These are phyloP conservation scores for Phyllotreta cruciferae DNA, from an alignment of 2,888 invertebrate species.

Conservation along the genomic window DNA sequence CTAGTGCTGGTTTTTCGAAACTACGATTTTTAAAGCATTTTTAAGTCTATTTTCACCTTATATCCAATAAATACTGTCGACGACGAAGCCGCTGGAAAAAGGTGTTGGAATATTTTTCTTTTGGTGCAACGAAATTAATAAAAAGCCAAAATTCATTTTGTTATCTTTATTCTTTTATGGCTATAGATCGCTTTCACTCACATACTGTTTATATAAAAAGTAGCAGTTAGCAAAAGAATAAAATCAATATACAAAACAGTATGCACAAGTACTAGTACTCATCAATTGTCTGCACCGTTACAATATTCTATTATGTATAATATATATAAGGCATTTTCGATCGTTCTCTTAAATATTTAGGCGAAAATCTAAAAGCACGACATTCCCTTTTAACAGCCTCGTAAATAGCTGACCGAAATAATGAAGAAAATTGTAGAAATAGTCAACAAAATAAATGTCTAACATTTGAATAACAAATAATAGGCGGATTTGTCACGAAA, in stretches of 20 bases:
- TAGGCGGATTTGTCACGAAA: constrained; percentile 56
- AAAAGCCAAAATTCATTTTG: constrained; percentile 27
- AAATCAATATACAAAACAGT: constrained; percentile 44
- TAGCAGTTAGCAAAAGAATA: constrained; percentile 40
- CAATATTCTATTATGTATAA: constrained; percentile 17
- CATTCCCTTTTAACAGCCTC: constrained; percentile 53
- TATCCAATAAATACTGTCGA: no score
- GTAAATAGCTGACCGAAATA: constrained; percentile 49
- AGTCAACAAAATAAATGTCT: constrained; percentile 59
- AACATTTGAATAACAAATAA: constrained; percentile 57
- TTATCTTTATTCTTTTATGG: constrained; percentile 38
- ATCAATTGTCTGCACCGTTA: neutral
- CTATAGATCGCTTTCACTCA: constrained; percentile 42
- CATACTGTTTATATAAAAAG: constrained; percentile 43
- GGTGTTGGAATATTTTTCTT: no score
- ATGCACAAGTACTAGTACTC: constrained; percentile 36
- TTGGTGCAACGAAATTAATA: no score
- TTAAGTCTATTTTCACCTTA: no score
- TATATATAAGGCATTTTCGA: constrained; percentile 55
- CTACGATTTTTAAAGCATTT: no score
- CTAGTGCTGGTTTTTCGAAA: no score
- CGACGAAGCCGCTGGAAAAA: no score
- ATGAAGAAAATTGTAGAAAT: constrained; percentile 52
- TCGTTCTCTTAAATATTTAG: constrained; percentile 50
- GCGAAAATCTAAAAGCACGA: constrained; percentile 53